A percentile compares a stretch with the other conserved stretches of the same genome.
phyloP scores from a whole-genome alignment of 1,140 invertebrate genomes.

The Lepidurus arcticus region DNA sequence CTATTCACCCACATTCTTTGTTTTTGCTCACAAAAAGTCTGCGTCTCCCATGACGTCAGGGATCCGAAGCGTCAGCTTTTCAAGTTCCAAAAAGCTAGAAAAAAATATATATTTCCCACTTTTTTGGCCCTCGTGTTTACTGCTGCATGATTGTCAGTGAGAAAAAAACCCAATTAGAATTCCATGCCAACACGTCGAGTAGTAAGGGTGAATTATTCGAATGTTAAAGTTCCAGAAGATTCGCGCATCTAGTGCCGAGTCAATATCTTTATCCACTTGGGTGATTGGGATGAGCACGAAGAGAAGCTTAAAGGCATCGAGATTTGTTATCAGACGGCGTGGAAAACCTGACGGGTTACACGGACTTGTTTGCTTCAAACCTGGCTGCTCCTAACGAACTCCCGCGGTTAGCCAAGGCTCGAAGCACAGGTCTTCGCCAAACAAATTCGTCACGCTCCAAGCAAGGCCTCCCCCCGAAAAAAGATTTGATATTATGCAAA shows the following conservation, averaged over 20 bases:
- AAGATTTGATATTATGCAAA: background rate
- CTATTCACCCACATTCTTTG: background rate
- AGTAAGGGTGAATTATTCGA: too few relatives aligned
- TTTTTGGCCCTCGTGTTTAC: too few relatives aligned
- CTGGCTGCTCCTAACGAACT: background rate
- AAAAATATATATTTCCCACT: too few relatives aligned
- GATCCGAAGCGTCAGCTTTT: too few relatives aligned
- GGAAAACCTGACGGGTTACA: background rate
- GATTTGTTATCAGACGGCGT: background rate
- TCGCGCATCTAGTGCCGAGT: background rate
- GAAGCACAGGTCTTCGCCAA: background rate
- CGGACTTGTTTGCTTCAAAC: background rate
- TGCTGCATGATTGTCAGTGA: too few relatives aligned
- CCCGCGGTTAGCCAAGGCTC: background rate
- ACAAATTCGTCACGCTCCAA: background rate
- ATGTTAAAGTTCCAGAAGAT: too few relatives aligned
- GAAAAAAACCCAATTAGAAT: too few relatives aligned
- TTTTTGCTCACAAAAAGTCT: background rate
- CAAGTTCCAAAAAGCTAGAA: too few relatives aligned
- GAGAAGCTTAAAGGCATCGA: background rate
- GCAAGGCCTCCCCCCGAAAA: background rate
- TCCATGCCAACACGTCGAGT: too few relatives aligned
- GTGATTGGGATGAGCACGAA: background rate
- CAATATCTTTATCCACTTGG: constrained; percentile 9
- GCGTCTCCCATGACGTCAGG: too few relatives aligned